A percentile compares a stretch with the other conserved stretches of the same genome.
Evolutionary conservation across 2,888 invertebrate genomes (phyloP).

Genomic region (Cephus pulcher): DNA sequence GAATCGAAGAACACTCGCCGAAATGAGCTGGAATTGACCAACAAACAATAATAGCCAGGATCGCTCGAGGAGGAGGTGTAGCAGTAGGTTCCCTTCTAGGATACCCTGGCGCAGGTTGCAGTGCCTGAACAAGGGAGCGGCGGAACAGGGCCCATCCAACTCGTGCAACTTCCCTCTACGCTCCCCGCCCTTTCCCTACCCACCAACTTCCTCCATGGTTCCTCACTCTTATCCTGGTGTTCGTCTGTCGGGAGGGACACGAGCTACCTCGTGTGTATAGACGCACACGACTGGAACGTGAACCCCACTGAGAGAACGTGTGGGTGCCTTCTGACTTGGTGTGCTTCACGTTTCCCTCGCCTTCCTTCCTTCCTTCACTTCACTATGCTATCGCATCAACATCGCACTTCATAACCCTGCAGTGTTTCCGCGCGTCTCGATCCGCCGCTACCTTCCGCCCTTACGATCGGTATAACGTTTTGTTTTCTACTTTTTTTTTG

Average conservation of each 20-base stretch:
- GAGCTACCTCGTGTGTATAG: neutral
- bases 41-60: slow-evolving; percentile 39
- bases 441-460: slow-evolving; percentile 41
- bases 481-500: neutral
- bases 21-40: slow-evolving; percentile 45
- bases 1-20: slow-evolving; percentile 44
- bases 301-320: neutral
- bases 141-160: neutral
- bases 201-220: neutral
- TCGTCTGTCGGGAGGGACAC: neutral
- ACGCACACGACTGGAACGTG: neutral
- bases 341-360: slow-evolving; percentile 27
- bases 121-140: neutral
- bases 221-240: neutral
- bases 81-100: neutral
- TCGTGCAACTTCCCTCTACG: neutral
- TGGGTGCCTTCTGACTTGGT: neutral
- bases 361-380: slow-evolving; percentile 40
- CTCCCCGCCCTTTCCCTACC: neutral
- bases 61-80: neutral
- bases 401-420: slow-evolving; percentile 61
- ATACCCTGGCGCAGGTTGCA: neutral
- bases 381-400: slow-evolving; percentile 54
- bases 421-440: slow-evolving; percentile 56
- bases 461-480: neutral